Evolutionary conservation across 2,113 vertebrate species (phyloP), one percentile per base, ranked within the genome.

Genomic region (Halcyon senegalensis): DNA sequence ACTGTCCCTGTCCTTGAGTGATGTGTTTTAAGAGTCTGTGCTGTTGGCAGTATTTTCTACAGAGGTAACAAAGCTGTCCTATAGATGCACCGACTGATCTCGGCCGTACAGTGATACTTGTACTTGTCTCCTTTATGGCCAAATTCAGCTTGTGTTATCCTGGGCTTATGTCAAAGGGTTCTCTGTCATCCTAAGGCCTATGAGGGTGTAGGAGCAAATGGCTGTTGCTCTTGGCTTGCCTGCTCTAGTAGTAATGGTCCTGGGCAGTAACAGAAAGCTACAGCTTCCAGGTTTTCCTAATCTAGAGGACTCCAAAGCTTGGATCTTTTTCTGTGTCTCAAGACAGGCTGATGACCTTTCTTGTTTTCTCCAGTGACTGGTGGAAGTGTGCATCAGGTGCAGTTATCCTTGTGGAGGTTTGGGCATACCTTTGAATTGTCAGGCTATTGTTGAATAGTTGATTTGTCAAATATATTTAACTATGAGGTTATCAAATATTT

Each of bases 341-440:
- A 9, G 51, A 77, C 11, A 14, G 25, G n/a, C 3, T 10, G 18
- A 13, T 33, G 25, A 31, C 53, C 25, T 48, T 35, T 27, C 16
- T 8, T 44, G 66, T 19, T 67, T 73, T 35, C 46, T 19, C 5
- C 16, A 59, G 58, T 10, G 39, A 3, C 16, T 75, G 82, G 17
- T 56, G n/a, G 68, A 27, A 28, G 25, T 3, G 3, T 24, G n/a
- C 19, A 16, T 77, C 46, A 1, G 2, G 1, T 19, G 28, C 5
- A 4, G 31, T 33, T 37, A 21, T 6, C 31, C 46, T 14, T 51
- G 16, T 20, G 55, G 28, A 39, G 56, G 21, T 39, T 14, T 46
- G 59, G n/a, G 30, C 7, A 5, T 24, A 7, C 37, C 19, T 60
- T 72, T 35, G 58, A 59, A 35, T 60, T 46, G 39, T 4, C 9